Conservation (phyloP, 1,140 invertebrate species). For the Tyrophagus putrescentiae region DNA sequence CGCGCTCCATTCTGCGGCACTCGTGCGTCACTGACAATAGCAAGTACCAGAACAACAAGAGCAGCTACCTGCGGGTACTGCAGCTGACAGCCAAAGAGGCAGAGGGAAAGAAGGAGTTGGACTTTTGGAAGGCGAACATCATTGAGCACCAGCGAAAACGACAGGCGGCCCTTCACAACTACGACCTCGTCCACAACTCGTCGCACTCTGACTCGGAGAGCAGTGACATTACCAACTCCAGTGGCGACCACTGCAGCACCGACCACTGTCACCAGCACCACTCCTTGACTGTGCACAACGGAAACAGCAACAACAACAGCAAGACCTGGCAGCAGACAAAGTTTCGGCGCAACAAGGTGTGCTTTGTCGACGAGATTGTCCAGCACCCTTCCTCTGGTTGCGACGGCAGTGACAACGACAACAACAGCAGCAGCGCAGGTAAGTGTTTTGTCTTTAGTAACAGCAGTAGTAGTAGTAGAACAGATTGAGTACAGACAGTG, state of each 20-base stretch:
- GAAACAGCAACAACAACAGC: background rate
- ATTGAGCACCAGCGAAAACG: background rate
- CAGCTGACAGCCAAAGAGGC: background rate
- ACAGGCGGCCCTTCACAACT: background rate
- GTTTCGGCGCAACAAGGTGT: no score
- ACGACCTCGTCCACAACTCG: background rate
- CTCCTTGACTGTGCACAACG: background rate
- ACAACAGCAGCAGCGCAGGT: background rate
- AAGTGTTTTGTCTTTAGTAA: background rate
- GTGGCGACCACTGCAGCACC: background rate
- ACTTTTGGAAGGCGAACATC: background rate
- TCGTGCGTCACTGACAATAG: no score
- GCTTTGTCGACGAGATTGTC: constrained; percentile 4
- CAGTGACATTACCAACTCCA: constrained; percentile 5
- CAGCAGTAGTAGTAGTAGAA: no score
- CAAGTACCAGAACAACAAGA: background rate
- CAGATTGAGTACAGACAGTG: no score
- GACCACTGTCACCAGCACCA: background rate
- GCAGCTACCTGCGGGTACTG: background rate
- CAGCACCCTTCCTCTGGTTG: background rate
- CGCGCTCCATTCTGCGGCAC: constrained; percentile 2
- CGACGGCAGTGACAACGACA: background rate
- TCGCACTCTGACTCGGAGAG: constrained; percentile 2
- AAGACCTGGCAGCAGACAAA: no score
- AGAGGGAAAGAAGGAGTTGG: background rate